Conservation (phyloP, 2,888 invertebrate genomes). For the Drosophila quinaria region DNA sequence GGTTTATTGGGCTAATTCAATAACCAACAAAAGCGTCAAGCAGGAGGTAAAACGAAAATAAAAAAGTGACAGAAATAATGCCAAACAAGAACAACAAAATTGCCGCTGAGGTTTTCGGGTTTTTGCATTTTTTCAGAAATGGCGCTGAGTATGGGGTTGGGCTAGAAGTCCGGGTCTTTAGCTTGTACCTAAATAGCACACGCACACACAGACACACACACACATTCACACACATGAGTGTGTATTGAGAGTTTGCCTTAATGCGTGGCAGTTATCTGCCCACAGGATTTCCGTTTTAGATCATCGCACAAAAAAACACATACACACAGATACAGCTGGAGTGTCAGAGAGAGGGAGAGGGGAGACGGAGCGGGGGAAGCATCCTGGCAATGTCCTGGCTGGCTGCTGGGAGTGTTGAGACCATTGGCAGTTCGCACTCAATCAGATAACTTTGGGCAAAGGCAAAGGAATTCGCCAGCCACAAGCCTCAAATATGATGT, state of each 20-base stretch:
- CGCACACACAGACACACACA: too few relatives aligned
- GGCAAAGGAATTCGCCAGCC: slow-evolving; percentile 72
- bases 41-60: slow-evolving; percentile 61
- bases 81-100: slow-evolving; percentile 38
- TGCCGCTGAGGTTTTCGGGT: slow-evolving; percentile 36
- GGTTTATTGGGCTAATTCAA: slow-evolving; percentile 86
- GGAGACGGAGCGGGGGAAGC: neutral
- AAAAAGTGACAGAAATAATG: slow-evolving; percentile 4
- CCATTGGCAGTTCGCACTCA: slow-evolving; percentile 85
- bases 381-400: slow-evolving; percentile 49
- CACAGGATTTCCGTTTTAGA: slow-evolving; percentile 84
- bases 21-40: slow-evolving; percentile 81
- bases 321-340: slow-evolving; percentile 12
- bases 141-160: neutral
- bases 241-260: slow-evolving; percentile 40
- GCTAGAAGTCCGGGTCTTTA: neutral
- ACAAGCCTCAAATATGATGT: slow-evolving; percentile 65
- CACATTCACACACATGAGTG: neutral
- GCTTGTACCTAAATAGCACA: slow-evolving; percentile 49
- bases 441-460: slow-evolving; percentile 83
- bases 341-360: neutral
- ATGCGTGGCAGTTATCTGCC: slow-evolving; percentile 79
- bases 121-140: slow-evolving; percentile 17
- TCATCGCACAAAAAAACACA: slow-evolving; percentile 70
- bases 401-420: slow-evolving; percentile 57